Percentiles rank a stretch among this genome's conserved stretches.
Evolutionary conservation across 1,140 invertebrate genomes (phyloP).

Genomic region (Drosophila serrata): DNA sequence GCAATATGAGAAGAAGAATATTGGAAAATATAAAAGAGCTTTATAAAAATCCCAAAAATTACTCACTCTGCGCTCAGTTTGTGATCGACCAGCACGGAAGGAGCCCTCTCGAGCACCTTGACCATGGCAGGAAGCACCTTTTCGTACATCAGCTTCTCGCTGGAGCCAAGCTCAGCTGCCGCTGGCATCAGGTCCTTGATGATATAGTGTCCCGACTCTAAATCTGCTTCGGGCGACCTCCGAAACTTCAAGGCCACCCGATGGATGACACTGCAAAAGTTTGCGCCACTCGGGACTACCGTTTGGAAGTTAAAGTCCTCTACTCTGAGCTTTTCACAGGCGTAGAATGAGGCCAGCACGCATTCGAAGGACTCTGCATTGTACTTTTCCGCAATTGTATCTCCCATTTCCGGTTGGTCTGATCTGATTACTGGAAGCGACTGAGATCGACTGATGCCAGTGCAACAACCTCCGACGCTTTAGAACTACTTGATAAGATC

Average conservation of each 20-base stretch:
- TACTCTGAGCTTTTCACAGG: slow-evolving; percentile 40
- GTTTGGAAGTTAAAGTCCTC: slow-evolving; percentile 41
- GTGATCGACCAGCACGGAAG: slow-evolving; percentile 12
- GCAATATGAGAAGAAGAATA: fast-evolving
- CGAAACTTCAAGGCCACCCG: slow-evolving; percentile 58
- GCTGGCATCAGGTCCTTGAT: slow-evolving; percentile 62
- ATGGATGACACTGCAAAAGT: slow-evolving; percentile 72
- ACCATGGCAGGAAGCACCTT: slow-evolving; percentile 60
- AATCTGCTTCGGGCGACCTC: slow-evolving; percentile 11
- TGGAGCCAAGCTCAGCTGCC: slow-evolving; percentile 57
- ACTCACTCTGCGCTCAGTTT: slow-evolving; percentile 65
- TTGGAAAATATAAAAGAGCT: too few relatives aligned
- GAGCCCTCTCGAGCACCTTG: slow-evolving; percentile 27
- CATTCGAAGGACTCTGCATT: slow-evolving; percentile 43
- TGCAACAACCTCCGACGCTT: neutral
- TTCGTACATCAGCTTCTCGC: slow-evolving; percentile 61
- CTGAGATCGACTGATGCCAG: slow-evolving; percentile 36
- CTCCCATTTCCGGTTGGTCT: slow-evolving; percentile 38
- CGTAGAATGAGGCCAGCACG: slow-evolving; percentile 49
- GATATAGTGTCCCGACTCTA: slow-evolving; percentile 41
- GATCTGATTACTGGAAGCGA: slow-evolving; percentile 23
- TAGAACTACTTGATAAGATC: neutral
- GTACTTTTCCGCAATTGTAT: slow-evolving; percentile 2
- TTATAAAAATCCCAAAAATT: too few relatives aligned
- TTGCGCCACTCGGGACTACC: slow-evolving; percentile 52